These are phyloP conservation scores for Aleiodes testaceus DNA, from an alignment of 2,888 invertebrate genomes.

Conservation along the genomic window DNA sequence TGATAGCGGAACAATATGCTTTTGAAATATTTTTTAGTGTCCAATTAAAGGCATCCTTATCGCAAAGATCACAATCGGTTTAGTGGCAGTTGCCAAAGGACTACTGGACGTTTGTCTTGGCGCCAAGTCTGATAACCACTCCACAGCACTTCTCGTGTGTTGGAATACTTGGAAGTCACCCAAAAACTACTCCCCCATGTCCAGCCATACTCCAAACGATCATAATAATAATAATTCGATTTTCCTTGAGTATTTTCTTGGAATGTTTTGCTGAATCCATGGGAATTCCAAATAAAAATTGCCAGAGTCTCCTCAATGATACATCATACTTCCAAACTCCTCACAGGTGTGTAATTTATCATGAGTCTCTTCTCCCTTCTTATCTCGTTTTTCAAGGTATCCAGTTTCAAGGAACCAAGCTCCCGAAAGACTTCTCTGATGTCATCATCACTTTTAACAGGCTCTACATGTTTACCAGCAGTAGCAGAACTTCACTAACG, in stretches of 20 bases:
- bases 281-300: too few species aligned
- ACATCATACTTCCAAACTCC: conserved; percentile 35
- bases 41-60: conserved; percentile 29
- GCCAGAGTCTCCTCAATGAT: not conserved
- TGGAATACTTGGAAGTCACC: conserved; percentile 26
- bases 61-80: conserved; percentile 23
- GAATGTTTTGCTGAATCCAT: too few species aligned
- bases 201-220: not conserved
- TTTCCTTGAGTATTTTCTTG: not conserved
- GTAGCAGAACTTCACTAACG: conserved; percentile 17
- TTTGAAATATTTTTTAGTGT: conserved; percentile 4
- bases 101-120: conserved; percentile 24
- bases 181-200: conserved; percentile 29
- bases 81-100: conserved; percentile 15
- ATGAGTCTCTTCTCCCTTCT: conserved; percentile 44
- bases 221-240: conserved; percentile 20
- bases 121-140: conserved; percentile 27
- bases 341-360: conserved; percentile 57
- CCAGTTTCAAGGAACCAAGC: conserved; percentile 38
- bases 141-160: conserved; percentile 23
- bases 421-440: conserved; percentile 29
- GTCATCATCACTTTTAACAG: conserved; percentile 56
- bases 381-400: conserved; percentile 45
- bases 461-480: conserved; percentile 35
- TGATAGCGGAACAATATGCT: not conserved